A percentile compares a stretch with the other conserved stretches of the same genome.
phyloP scores from a whole-genome alignment of 2,797 vertebrate genomes.

The Mycteria americana region DNA sequence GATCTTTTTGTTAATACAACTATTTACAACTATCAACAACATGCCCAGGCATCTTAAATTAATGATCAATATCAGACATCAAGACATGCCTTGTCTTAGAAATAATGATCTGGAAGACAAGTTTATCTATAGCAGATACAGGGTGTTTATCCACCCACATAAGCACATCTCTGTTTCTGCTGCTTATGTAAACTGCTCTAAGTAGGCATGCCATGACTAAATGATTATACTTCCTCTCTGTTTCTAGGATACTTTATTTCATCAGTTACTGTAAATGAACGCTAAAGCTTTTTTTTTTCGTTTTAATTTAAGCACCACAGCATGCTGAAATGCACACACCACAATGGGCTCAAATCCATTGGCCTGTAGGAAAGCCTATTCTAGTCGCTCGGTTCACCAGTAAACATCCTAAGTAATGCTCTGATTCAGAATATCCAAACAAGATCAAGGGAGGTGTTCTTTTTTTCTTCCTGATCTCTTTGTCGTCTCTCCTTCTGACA shows the following conservation, averaged over 20 bases:
- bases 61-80: background rate
- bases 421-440: background rate
- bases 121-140: background rate
- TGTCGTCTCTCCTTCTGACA: background rate
- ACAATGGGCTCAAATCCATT: background rate
- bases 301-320: background rate
- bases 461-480: background rate
- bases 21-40: rapidly evolving
- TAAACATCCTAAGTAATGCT: background rate
- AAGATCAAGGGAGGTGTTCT: background rate
- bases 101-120: background rate
- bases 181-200: background rate
- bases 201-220: background rate
- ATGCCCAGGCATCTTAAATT: background rate
- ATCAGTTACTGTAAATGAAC: conserved; percentile 19
- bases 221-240: conserved; percentile 39
- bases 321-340: background rate
- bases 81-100: background rate
- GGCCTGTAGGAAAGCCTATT: background rate
- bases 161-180: background rate
- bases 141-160: background rate
- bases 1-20: background rate
- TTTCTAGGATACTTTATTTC: background rate
- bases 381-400: background rate
- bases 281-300: background rate